A percentile compares a stretch with the other conserved stretches of the same genome.
phyloP scores from a whole-genome alignment of 2,797 vertebrate species.

The Eulemur rubriventer region DNA sequence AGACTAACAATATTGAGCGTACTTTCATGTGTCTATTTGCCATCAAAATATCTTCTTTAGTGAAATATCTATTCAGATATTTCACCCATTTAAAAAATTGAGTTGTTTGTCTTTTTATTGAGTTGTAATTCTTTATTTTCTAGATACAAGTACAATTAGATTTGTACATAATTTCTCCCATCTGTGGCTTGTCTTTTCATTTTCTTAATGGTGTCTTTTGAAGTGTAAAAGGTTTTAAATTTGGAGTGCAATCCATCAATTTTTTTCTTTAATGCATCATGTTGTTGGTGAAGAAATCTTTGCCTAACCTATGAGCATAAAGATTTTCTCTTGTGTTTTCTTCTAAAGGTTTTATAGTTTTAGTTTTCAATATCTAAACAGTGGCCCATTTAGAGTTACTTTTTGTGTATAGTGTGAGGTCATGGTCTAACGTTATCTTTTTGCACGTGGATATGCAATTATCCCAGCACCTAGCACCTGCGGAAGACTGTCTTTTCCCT shows the following conservation, averaged over 20 bases:
- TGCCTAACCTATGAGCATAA: neutral
- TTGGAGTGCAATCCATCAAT: neutral
- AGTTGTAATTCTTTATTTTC: slow-evolving; percentile 38
- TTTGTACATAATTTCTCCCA: slow-evolving; percentile 1
- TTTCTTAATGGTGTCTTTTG: slow-evolving; percentile 45
- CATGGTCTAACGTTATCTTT: neutral
- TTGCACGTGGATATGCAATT: neutral
- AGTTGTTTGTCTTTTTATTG: slow-evolving; percentile 22
- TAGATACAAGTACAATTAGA: neutral
- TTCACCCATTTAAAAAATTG: slow-evolving; percentile 11
- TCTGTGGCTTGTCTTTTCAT: neutral
- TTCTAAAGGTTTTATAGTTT: neutral
- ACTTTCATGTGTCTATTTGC: slow-evolving; percentile 10
- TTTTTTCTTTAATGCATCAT: neutral
- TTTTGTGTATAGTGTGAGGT: neutral
- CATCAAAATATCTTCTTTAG: neutral
- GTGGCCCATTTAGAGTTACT: neutral
- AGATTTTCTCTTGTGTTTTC: slow-evolving; percentile 5
- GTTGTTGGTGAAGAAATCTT: neutral
- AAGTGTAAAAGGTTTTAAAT: neutral
- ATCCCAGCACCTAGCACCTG: neutral
- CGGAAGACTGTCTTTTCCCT: neutral
- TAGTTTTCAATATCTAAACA: neutral
- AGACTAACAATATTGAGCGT: neutral
- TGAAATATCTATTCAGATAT: neutral